Evolutionary conservation across 1,140 invertebrate species (phyloP).

Genomic region (Panagrolaimus sp.): DNA sequence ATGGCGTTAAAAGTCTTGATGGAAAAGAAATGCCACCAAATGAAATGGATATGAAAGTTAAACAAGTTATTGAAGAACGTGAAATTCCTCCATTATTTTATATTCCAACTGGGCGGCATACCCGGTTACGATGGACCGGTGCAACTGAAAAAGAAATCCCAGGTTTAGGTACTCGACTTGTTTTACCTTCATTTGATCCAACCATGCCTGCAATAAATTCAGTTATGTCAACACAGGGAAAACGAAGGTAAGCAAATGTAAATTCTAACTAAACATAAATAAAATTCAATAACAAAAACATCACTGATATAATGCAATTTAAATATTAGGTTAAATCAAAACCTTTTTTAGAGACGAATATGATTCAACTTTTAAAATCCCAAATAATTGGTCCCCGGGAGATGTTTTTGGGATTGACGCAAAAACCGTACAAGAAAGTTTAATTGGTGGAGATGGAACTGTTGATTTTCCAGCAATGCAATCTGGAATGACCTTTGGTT

Average conservation of each 20-base stretch:
- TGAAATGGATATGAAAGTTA: neutral
- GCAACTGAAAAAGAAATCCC: constrained; percentile 17
- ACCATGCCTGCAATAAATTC: constrained; percentile 15
- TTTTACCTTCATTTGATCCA: constrained; percentile 15
- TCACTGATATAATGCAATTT: neutral
- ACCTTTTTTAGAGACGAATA: constrained; percentile 13
- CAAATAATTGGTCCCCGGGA: constrained; percentile 13
- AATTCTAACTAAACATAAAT: too few relatives aligned
- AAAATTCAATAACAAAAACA: too few relatives aligned
- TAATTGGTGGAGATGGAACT: neutral
- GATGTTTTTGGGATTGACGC: constrained; percentile 8
- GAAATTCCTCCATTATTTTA: constrained; percentile 13
- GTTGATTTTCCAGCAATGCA: constrained; percentile 18
- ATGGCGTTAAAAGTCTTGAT: constrained; percentile 7
- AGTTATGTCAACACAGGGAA: constrained; percentile 14
- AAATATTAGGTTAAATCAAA: neutral
- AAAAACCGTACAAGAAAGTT: neutral
- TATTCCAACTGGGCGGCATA: constrained; percentile 8
- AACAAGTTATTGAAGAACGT: constrained; percentile 17
- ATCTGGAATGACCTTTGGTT: constrained; percentile 11
- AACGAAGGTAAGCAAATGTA: neutral
- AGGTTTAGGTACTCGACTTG: neutral
- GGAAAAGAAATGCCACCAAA: neutral
- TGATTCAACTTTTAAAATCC: constrained; percentile 15
- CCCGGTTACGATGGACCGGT: constrained; percentile 8